Conservation (phyloP, 2,113 vertebrate species). For the Formicarius rufipectus region DNA sequence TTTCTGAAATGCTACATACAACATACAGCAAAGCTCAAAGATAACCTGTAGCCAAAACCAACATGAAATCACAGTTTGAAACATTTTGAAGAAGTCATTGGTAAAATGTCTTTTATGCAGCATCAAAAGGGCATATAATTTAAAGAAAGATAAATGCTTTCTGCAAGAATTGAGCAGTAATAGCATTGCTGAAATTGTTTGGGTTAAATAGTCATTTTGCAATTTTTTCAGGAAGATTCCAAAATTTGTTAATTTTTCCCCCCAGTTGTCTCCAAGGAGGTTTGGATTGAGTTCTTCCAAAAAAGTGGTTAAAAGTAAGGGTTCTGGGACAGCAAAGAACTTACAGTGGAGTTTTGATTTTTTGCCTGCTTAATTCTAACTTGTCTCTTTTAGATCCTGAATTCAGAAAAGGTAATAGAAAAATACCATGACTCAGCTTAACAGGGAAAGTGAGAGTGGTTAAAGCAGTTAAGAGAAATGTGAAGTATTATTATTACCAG, state of each 20-base stretch:
- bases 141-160: not conserved
- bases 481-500: not conserved
- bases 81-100: not conserved
- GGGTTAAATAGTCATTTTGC: not conserved
- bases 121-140: not conserved
- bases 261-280: not conserved
- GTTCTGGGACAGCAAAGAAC: not conserved
- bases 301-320: not conserved
- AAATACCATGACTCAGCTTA: slow-evolving; percentile 25
- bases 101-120: not conserved
- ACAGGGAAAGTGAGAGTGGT: not conserved
- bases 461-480: slow-evolving; percentile 9
- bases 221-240: not conserved
- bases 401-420: not conserved
- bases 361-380: not conserved
- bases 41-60: not conserved
- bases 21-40: not conserved
- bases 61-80: not conserved
- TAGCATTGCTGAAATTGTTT: not conserved
- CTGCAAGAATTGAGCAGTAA: not conserved
- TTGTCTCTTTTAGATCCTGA: not conserved
- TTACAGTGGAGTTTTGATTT: not conserved
- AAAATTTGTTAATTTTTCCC: not conserved
- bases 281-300: not conserved
- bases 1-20: not conserved